phyloP scores from a whole-genome alignment of 2,797 vertebrate species.

The Cichlasoma orientale region DNA sequence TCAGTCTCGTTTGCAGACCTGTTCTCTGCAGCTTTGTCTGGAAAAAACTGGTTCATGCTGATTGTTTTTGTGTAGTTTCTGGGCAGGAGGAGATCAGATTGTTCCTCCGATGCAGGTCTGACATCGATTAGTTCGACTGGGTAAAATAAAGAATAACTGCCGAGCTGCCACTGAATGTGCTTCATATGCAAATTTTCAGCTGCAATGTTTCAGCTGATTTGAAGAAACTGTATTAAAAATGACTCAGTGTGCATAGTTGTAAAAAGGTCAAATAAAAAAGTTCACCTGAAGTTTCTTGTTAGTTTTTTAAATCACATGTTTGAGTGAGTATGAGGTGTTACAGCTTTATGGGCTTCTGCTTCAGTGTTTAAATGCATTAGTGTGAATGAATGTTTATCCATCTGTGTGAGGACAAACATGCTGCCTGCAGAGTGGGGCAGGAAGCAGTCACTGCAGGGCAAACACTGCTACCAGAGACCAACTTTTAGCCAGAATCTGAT shows the following conservation, averaged over 20 bases:
- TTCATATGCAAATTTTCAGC: slow-evolving; percentile 19
- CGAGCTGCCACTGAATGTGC: slow-evolving; percentile 20
- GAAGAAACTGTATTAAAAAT: background rate
- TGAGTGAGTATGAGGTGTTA: background rate
- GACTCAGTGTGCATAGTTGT: slow-evolving; percentile 28
- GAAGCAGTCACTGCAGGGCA: background rate
- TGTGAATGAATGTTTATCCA: no score
- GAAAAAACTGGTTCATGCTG: background rate
- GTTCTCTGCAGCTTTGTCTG: background rate
- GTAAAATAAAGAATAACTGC: background rate
- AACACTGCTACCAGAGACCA: background rate
- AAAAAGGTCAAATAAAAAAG: slow-evolving; percentile 38
- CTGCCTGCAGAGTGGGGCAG: background rate
- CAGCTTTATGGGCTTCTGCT: no score
- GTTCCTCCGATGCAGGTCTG: background rate
- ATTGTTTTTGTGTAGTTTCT: background rate
- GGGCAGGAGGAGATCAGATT: background rate
- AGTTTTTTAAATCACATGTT: background rate
- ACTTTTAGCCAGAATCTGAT: background rate
- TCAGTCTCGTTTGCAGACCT: background rate
- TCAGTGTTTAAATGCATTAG: no score
- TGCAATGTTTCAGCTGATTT: background rate
- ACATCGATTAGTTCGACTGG: background rate
- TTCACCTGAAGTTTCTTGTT: background rate
- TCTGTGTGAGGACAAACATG: background rate